Evolutionary conservation across 2,113 vertebrate genomes (phyloP), one percentile per base, ranked within the genome.

Genomic region (Formicarius rufipectus): DNA sequence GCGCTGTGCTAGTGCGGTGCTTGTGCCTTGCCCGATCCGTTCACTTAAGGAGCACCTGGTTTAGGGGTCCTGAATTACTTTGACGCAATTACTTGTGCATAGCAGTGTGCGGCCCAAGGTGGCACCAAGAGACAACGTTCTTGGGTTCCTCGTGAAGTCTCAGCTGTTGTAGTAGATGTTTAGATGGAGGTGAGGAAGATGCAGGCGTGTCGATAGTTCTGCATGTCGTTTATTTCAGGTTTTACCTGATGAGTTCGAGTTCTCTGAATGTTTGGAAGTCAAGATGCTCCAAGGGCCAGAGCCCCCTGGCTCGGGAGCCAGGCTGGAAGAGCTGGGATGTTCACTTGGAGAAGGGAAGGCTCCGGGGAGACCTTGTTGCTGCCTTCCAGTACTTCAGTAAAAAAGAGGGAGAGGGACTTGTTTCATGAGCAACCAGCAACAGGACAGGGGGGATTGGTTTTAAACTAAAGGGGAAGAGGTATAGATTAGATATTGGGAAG

Each of bases 11-110:
- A 27, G 24, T 3, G 0, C 14, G 4, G 0, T n/a, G 42, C 47
- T 39, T 24, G 55, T 2, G 1, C 18, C 3, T 8, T 6, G 17
- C 12, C 27, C 1, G 1, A 0, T 33, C 52, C 16, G 5, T 23
- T 55, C 28, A 20, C 45, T 12, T 30, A 58, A 9, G 17, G 19
- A 28, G 17, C 23, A 28, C 19, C 33, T n/a, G 31, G 49, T 56
- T 25, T n/a, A 44, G 18, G 13, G 42, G 15, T 67, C 55, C 4
- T 3, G n/a, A 44, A 9, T 23, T 52, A 3, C n/a, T 71, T 74
- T 50, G 58, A 39, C 37, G 5, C 30, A 12, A 33, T 3, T n/a
- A 30, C 5, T 28, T 39, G 60, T 33, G 33, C 33, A 30, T 49
- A 3, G 1, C 15, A 35, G 24, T 3, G 17, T 1, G 2, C 33